Base-by-base conservation (phyloP, 2,888 invertebrate genomes). In the Lepidocyrtoides sp. region DNA sequence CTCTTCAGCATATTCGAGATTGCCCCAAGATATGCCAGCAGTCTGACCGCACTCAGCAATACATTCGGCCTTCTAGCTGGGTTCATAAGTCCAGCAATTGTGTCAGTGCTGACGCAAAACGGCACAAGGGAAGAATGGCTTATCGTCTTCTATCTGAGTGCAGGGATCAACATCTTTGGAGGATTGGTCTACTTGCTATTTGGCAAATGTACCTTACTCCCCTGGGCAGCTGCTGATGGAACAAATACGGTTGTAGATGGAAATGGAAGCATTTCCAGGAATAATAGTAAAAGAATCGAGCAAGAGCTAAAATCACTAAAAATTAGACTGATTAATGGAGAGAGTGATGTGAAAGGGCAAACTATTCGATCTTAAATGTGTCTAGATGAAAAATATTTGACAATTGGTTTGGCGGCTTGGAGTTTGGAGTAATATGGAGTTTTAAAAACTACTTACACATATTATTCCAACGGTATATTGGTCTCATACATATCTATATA, bases 1-100 rank as follows among this genome's bases (percentile, higher is more conserved):
- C 95, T 95, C 94, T 95, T 95, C n/a, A 95, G 95, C 91, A 94
- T 95, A 32, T 94, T 96, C 26, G 96, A 95, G 92, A 94, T 96
- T 86, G 96, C 96, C 1, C 96, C 96, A 0, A 95, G 95, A 1
- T 95, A 95, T 94, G 95, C 95, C 0, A 96, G 96, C 0, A 94
- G 96, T 1, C 93, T 96, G 3, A 95, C 95, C 0, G 96, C 96
- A 0, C 93, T 96, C 48, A 95, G 95, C 44, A 96, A 96, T 91
- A 95, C 95, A 17, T 93, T 95, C 72, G 95, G 95, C 0, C 95
- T 95, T 14, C 91, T 95, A 2, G 95, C 95, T 60, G 96, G 96
- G 14, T 95, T 94, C 63, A 23, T 93, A 0, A 95, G 95, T 5
- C 95, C 96, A 0, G 92, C 95, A 0, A 92, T 95, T 2, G 95